Evolutionary conservation across 2,113 vertebrate species (phyloP), one percentile per base, ranked within the genome.

Genomic region (Urocynchramus pylzowi): DNA sequence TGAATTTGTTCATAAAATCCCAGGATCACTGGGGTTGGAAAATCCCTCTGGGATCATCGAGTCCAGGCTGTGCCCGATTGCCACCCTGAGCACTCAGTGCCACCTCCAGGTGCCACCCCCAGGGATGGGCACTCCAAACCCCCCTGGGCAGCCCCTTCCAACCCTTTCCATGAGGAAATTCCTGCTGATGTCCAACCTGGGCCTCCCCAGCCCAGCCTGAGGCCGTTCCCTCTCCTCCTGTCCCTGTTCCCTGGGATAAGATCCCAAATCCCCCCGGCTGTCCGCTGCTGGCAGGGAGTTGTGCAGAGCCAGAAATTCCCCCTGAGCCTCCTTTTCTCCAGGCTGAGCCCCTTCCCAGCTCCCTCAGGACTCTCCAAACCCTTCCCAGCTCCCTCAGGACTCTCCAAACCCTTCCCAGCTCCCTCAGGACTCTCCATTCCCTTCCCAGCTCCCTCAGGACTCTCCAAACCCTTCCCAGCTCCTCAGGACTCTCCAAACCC

Each of bases 11-110:
- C 63, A 31, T 11, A 16, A 59, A 75, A 54, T 56, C 50, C 3
- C 35, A 6, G 41, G 12, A 64, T 64, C 3, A 1, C 2, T 42
- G 31, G 42, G 35, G 42, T 0, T 80, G 67, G 49, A 56, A 41
- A 56, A 71, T 8, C 30, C 39, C 20, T 68, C 7, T 0, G 0
- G 30, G 61, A 27, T 49, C 56, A 47, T 14, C 0, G 22, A 52
- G 33, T 3, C 35, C 13, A 0, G 0, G 2, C 56, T 49, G 49
- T 54, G 49, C 16, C 23, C 0, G 0, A n/a, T n/a, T 0, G 16
- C 27, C 44, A 33, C 44, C 37, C 18, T 23, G 76, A 50, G 59
- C 68, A 1, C 68, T n/a, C 1, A 13, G 77, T 16, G 68, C 33
- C 76, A 44, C 8, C 0, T 11, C n/a, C 56, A 52, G 73, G 53